Evolutionary conservation across 2,113 vertebrate species (phyloP).

Genomic region (Epinephelus cyanopodus): DNA sequence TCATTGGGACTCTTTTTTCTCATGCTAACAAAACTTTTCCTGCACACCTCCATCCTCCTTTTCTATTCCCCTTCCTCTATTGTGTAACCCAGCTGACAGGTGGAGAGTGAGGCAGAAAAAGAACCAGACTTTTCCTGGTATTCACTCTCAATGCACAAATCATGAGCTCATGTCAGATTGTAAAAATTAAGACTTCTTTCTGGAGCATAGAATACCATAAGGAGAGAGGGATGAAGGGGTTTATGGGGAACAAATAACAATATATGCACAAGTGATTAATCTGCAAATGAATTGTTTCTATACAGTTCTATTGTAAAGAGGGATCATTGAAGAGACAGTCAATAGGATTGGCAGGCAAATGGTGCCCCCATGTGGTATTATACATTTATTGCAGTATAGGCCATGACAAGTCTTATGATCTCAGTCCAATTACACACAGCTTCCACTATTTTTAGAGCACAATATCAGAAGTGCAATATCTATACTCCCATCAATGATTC

Average conservation of each 20-base stretch:
- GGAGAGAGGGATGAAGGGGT: background rate
- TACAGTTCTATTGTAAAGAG: background rate
- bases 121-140: constrained; percentile 47
- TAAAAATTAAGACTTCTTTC: background rate
- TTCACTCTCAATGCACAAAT: constrained; percentile 14
- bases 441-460: background rate
- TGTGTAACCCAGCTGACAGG: constrained; percentile 63
- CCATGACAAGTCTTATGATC: background rate
- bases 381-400: background rate
- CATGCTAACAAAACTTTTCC: constrained; percentile 19
- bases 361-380: constrained; percentile 60
- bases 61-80: constrained; percentile 34
- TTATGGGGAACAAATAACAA: background rate
- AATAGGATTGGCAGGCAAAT: constrained; percentile 11
- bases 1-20: constrained; percentile 3
- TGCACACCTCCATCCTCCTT: constrained; percentile 38
- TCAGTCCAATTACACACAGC: background rate
- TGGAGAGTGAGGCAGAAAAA: constrained; percentile 46
- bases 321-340: background rate
- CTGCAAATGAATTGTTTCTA: background rate
- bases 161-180: constrained; percentile 1
- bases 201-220: background rate
- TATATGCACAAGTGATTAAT: background rate
- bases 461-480: too few relatives aligned
- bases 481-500: too few relatives aligned